Conservation (phyloP, 1,140 invertebrate species). For the Nylanderia fulva region DNA sequence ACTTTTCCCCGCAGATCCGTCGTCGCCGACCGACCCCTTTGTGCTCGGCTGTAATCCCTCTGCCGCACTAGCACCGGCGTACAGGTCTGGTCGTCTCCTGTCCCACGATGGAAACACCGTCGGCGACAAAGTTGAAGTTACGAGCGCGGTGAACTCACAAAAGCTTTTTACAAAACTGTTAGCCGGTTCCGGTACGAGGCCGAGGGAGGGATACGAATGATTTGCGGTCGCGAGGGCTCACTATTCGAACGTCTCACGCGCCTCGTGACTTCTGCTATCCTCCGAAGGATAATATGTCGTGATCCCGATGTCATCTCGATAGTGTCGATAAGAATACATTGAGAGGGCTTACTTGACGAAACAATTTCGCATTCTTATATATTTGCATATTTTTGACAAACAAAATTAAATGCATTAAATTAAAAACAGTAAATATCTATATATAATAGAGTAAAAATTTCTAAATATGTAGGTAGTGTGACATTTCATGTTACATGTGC, state of each 20-base stretch:
- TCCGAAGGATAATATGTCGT: constrained; percentile 68
- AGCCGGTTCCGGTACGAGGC: constrained; percentile 55
- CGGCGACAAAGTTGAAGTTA: constrained; percentile 80
- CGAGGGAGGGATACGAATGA: constrained; percentile 62
- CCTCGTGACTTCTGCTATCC: constrained; percentile 47
- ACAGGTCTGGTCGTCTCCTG: constrained; percentile 67
- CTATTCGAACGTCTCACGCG: constrained; percentile 58
- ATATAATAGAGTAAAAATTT: too few relatives aligned
- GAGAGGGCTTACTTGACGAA: background rate
- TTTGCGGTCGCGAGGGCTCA: constrained; percentile 58
- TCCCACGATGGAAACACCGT: constrained; percentile 71
- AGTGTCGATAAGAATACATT: constrained; percentile 21
- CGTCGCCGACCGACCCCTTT: constrained; percentile 64
- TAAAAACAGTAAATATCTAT: background rate
- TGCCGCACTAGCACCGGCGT: constrained; percentile 40
- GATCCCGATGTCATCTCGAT: constrained; percentile 54
- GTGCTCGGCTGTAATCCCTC: constrained; percentile 57
- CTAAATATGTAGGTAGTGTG: background rate
- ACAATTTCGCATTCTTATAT: background rate
- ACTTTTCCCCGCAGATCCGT: constrained; percentile 30
- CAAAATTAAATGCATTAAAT: background rate
- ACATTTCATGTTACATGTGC: too few relatives aligned
- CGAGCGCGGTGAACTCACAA: constrained; percentile 77
- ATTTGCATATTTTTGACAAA: background rate
- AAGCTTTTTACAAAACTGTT: constrained; percentile 82